These are phyloP conservation scores for Carpatolechia fugitivella DNA, from an alignment of 2,888 invertebrate species.

Conservation along the genomic window DNA sequence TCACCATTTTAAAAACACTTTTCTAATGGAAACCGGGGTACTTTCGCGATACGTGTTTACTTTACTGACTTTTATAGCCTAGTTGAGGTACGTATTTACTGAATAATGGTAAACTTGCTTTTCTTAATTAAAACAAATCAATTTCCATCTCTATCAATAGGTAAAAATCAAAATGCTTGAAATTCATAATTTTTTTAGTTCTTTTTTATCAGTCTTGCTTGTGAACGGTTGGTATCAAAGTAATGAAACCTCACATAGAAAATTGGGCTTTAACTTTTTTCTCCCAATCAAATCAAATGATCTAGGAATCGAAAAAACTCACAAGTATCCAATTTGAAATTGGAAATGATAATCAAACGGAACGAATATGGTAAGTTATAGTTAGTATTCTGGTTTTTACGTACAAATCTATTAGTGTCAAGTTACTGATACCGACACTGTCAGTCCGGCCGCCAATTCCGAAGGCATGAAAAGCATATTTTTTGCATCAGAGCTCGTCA, in stretches of 20 bases:
- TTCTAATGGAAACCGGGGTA: constrained; percentile 33
- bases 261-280: too few relatives aligned
- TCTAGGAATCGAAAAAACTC: neutral
- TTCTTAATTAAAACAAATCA: too few relatives aligned
- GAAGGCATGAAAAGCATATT: constrained; percentile 13
- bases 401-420: neutral
- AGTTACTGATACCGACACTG: neutral
- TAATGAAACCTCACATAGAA: too few relatives aligned
- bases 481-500: constrained; percentile 14
- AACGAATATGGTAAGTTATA: neutral
- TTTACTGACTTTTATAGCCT: constrained; percentile 28
- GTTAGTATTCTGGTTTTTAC: neutral
- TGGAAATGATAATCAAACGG: neutral
- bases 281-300: too few relatives aligned
- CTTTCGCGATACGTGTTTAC: constrained; percentile 35
- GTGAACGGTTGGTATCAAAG: too few relatives aligned
- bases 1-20: constrained; percentile 25
- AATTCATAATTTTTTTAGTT: too few relatives aligned
- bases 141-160: too few relatives aligned
- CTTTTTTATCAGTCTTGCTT: too few relatives aligned
- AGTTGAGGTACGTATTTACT: neutral
- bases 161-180: too few relatives aligned
- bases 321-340: neutral
- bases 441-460: neutral
- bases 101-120: too few relatives aligned